Percentiles rank a stretch among this genome's conserved stretches.
phyloP scores from a whole-genome alignment of 2,888 invertebrate genomes.

The Congeria kusceri region DNA sequence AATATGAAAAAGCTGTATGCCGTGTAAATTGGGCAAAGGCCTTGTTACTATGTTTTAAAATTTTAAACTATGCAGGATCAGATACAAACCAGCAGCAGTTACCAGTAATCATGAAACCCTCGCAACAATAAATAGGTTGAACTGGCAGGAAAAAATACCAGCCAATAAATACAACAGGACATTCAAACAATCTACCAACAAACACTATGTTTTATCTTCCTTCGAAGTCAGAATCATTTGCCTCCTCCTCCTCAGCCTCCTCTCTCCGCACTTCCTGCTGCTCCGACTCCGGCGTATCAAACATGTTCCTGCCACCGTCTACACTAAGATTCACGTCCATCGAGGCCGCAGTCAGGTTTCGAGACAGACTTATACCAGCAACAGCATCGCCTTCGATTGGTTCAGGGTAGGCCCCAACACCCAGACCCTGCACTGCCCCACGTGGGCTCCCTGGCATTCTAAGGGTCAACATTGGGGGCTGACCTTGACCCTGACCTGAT shows the following conservation, averaged over 20 bases:
- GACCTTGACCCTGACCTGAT: conserved; percentile 1
- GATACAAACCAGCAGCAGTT: no score
- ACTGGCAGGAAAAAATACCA: no score
- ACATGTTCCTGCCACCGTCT: conserved; percentile 21
- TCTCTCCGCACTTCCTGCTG: conserved; percentile 34
- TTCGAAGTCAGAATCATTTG: background rate
- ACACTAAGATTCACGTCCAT: conserved; percentile 60
- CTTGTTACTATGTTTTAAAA: no score
- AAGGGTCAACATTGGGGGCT: conserved; percentile 16
- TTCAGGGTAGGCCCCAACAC: background rate
- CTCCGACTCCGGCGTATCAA: conserved; percentile 58
- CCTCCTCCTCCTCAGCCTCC: background rate
- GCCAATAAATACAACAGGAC: no score
- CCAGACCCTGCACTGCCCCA: background rate
- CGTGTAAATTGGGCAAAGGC: no score
- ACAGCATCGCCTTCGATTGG: background rate
- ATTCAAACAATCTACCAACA: no score
- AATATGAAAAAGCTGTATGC: no score
- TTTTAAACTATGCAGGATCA: no score
- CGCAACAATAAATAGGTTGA: no score
- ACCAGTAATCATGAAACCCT: no score
- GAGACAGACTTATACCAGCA: conserved; percentile 2
- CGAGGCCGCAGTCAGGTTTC: conserved; percentile 33
- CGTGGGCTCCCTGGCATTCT: background rate
- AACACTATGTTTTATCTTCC: background rate